Conservation (phyloP, 1,140 invertebrate species). For the Mylabris phalerata region DNA sequence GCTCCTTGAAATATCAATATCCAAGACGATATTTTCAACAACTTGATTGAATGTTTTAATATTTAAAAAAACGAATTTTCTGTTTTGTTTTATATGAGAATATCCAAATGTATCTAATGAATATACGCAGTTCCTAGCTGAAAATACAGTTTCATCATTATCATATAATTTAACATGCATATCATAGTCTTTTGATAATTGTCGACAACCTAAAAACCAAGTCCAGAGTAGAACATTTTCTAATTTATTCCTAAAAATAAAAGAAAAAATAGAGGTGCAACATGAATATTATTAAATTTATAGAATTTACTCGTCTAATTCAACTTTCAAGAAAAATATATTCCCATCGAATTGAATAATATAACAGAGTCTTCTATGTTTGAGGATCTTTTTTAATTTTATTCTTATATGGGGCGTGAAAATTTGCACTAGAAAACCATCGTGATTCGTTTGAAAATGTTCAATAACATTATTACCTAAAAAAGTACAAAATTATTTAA, state of each 20-base stretch:
- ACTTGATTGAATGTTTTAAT: constrained; percentile 20
- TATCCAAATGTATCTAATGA: constrained; percentile 23
- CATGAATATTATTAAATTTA: not conserved
- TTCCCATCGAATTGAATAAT: constrained; percentile 17
- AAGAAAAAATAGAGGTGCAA: not conserved
- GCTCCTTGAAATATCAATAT: constrained; percentile 15
- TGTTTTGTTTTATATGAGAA: constrained; percentile 24
- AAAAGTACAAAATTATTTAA: constrained; percentile 7
- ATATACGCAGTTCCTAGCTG: constrained; percentile 25
- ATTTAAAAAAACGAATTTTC: constrained; percentile 28
- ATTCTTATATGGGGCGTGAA: constrained; percentile 25
- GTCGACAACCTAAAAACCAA: constrained; percentile 23
- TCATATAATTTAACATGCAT: constrained; percentile 25
- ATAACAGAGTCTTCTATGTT: constrained; percentile 18
- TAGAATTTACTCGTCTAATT: not conserved
- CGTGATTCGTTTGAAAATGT: constrained; percentile 33
- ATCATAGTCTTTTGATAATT: constrained; percentile 23
- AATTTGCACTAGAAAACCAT: constrained; percentile 36
- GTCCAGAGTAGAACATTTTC: constrained; percentile 26
- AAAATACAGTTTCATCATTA: constrained; percentile 17
- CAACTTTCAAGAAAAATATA: constrained; percentile 28
- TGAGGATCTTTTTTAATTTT: constrained; percentile 16
- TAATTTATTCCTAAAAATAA: constrained; percentile 16
- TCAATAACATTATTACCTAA: constrained; percentile 27
- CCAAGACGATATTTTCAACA: constrained; percentile 6